Conservation (phyloP, 2,113 vertebrate species). For the Pteropus alecto region DNA sequence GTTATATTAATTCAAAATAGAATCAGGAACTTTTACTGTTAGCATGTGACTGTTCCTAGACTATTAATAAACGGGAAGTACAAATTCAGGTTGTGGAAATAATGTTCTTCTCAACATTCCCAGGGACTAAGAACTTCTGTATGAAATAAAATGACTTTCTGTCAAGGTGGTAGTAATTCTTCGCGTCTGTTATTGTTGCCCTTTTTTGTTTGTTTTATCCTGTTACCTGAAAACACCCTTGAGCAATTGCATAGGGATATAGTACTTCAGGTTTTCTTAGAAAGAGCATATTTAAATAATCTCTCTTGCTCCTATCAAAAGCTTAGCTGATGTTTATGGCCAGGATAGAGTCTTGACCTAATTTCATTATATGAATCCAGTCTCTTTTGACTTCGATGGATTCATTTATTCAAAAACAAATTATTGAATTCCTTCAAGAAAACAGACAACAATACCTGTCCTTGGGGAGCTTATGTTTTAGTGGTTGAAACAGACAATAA, state of each 20-base stretch:
- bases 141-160: background rate
- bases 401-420: background rate
- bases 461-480: background rate
- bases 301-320: background rate
- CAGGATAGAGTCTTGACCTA: background rate
- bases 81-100: background rate
- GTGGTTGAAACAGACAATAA: background rate
- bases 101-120: background rate
- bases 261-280: background rate
- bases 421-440: background rate
- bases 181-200: background rate
- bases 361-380: background rate
- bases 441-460: background rate
- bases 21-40: background rate
- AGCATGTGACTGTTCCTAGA: background rate
- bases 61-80: background rate
- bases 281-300: background rate
- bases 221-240: background rate
- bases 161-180: background rate
- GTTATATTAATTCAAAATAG: background rate
- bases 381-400: background rate
- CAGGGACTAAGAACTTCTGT: background rate
- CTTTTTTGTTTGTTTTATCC: background rate
- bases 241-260: background rate
- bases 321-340: background rate